These are phyloP conservation scores for Plecturocebus donacophilus DNA, from an alignment of 2,113 vertebrate genomes.

Conservation along the genomic window DNA sequence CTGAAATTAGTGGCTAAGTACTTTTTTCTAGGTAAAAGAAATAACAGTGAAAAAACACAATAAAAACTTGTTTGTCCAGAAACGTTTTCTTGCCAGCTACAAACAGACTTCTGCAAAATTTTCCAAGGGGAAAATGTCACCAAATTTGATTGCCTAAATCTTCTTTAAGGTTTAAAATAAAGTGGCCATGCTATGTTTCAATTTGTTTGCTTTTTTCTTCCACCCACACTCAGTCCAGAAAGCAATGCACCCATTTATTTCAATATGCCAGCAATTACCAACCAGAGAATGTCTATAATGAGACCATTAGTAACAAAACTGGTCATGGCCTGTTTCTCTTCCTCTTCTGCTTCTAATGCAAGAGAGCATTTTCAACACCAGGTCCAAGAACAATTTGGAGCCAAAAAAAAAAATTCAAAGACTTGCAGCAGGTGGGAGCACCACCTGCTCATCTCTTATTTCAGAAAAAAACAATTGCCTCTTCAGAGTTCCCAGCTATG, in stretches of 20 bases:
- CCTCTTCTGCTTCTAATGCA: not conserved
- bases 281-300: slow-evolving; percentile 60
- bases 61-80: not conserved
- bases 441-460: slow-evolving; percentile 61
- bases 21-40: slow-evolving; percentile 15
- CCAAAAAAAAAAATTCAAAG: slow-evolving; percentile 51
- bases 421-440: slow-evolving; percentile 58
- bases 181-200: slow-evolving; percentile 19
- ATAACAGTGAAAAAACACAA: not conserved
- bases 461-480: slow-evolving; percentile 41
- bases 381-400: slow-evolving; percentile 50
- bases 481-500: slow-evolving; percentile 45
- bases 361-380: slow-evolving; percentile 53
- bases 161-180: slow-evolving; percentile 49
- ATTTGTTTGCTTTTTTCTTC: slow-evolving; percentile 36
- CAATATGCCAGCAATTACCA: slow-evolving; percentile 60
- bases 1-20: not conserved
- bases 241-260: slow-evolving; percentile 62
- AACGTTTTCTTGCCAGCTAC: not conserved
- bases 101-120: not conserved
- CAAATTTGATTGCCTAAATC: slow-evolving; percentile 24
- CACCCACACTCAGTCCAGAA: slow-evolving; percentile 13
- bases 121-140: slow-evolving; percentile 38
- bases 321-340: not conserved
- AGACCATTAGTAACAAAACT: slow-evolving; percentile 66